Conservation (phyloP, 2,797 vertebrate genomes). For the Cossypha heuglini region DNA sequence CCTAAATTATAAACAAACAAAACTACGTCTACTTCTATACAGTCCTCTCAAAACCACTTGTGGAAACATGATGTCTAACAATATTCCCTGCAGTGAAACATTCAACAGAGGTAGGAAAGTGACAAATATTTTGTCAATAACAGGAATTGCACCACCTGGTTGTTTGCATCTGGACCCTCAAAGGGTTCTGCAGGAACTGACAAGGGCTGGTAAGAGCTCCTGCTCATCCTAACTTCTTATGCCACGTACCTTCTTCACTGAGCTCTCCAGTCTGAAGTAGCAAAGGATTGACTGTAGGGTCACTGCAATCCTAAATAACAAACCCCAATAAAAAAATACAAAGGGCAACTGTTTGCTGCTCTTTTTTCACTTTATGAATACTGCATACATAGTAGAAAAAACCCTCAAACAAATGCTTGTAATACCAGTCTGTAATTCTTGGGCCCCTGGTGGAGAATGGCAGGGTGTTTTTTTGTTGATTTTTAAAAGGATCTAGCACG, state of each 20-base stretch:
- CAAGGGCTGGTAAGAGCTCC: neutral
- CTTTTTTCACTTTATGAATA: neutral
- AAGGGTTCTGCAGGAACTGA: neutral
- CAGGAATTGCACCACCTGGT: neutral
- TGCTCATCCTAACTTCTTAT: neutral
- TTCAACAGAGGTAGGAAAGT: neutral
- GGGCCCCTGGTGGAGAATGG: neutral
- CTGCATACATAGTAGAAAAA: neutral
- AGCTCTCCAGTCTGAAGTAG: neutral
- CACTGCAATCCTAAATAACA: neutral
- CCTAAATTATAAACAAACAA: neutral
- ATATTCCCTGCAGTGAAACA: neutral
- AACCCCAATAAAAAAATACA: neutral
- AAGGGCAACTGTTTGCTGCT: neutral
- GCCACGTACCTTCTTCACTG: neutral
- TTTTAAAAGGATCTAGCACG: neutral
- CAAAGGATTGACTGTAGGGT: neutral
- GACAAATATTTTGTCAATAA: neutral
- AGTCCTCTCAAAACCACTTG: neutral
- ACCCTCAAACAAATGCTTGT: neutral
- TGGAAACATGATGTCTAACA: neutral
- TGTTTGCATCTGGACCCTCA: neutral
- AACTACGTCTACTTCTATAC: neutral
- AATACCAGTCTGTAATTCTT: neutral
- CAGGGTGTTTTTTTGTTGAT: accelerated